These are phyloP conservation scores for Aelia acuminata DNA, from an alignment of 2,888 invertebrate genomes.

Conservation along the genomic window DNA sequence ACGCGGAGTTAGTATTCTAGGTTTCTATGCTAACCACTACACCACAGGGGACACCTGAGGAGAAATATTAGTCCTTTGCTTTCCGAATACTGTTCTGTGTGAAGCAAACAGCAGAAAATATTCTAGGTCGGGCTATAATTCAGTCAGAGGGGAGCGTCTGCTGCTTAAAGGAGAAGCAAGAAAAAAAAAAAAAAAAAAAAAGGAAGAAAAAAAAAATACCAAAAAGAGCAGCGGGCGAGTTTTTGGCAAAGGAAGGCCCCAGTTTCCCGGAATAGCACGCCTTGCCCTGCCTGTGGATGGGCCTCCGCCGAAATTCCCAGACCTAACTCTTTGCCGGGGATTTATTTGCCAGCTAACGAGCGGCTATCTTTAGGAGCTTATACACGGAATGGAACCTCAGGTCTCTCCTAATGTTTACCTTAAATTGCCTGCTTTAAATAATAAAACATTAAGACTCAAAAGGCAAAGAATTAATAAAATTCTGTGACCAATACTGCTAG, in stretches of 20 bases:
- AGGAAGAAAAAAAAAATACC: not conserved
- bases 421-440: not conserved
- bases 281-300: too few species aligned
- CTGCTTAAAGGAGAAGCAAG: constrained; percentile 21
- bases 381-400: not conserved
- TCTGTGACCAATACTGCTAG: too few species aligned
- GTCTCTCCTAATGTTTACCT: not conserved
- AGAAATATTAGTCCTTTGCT: too few species aligned
- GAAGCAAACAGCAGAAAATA: not conserved
- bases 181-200: too few species aligned
- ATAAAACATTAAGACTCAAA: too few species aligned
- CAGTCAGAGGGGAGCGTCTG: not conserved
- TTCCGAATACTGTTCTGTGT: not conserved
- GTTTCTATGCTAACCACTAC: too few species aligned
- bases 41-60: too few species aligned
- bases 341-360: not conserved
- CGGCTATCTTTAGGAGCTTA: not conserved
- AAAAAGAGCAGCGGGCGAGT: not conserved
- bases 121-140: not conserved
- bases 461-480: too few species aligned
- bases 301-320: constrained; percentile 38
- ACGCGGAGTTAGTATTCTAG: too few species aligned
- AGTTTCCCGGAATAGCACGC: constrained; percentile 26
- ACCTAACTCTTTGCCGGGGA: not conserved
- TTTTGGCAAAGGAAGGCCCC: constrained; percentile 27